Base-by-base conservation (phyloP, 2,113 vertebrate species). In the Lamprotornis superbus region DNA sequence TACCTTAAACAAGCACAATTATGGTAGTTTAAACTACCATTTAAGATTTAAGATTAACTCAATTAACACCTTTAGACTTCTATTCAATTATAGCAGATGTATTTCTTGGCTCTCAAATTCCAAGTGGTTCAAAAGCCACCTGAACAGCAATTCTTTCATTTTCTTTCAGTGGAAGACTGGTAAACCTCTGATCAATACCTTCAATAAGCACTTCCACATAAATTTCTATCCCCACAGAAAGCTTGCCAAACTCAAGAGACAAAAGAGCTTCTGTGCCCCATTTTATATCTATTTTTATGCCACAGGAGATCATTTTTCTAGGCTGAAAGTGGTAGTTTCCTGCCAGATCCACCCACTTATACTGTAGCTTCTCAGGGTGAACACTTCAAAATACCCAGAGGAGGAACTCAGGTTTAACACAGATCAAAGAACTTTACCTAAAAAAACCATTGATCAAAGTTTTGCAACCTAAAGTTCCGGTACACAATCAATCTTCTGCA, bases 261-360 rank as follows among this genome's bases (percentile, higher is more conserved):
- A 97, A 96, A 79, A 81, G 83, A 67, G 61, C 53, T 82, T 94
- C 63, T 94, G 59, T 96, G 90, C 96, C 97, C 97, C 52, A 40
- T 97, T 95, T 97, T 81, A 46, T 40, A 94, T 97, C 96, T 97
- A 98, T 97, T 97, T 98, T 95, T 94, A 83, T 93, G 95, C 90
- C 83, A 94, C 71, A 88, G 89, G 74, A 94, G 87, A 77, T 97
- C 93, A 90, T 94, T 97, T 98, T 98, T 93, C 94, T 87, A 83
- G 95, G 70, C 89, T 94, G 5, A 91, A 97, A 98, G 94, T 87
- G 85, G 91, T 89, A 92, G 71, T 95, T 98, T 98, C 96, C 96
- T 97, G 96, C 94, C 96, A 94, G 94, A 98, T 94, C 94, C 90
- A 88, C 93, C 96, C 97, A 97, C 85, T 89, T 91, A 79, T 73